phyloP scores from a whole-genome alignment of 2,888 invertebrate genomes.

The Ellobium chinense region DNA sequence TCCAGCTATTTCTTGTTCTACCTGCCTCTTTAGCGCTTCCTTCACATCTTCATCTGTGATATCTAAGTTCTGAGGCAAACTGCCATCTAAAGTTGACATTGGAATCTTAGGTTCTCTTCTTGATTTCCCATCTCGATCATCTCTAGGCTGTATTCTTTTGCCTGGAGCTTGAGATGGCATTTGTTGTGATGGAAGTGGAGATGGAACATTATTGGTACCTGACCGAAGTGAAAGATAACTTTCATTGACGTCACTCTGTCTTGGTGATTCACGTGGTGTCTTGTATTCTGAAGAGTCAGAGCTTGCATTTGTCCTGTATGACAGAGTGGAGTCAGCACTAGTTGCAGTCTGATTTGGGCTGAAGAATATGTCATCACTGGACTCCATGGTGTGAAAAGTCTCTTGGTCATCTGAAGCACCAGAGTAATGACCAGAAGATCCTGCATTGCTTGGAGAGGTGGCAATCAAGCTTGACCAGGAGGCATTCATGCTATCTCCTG shows the following conservation, averaged over 20 bases:
- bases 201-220: background rate
- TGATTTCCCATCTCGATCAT: no score
- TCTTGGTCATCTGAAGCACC: slow-evolving; percentile 37
- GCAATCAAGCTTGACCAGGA: slow-evolving; percentile 26
- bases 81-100: slow-evolving; percentile 16
- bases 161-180: background rate
- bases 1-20: slow-evolving; percentile 60
- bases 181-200: background rate
- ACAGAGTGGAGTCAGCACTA: background rate
- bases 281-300: slow-evolving; percentile 58
- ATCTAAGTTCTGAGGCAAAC: background rate
- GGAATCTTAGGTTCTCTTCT: no score
- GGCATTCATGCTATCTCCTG: slow-evolving; percentile 14
- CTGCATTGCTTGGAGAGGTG: slow-evolving; percentile 5
- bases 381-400: slow-evolving; percentile 9
- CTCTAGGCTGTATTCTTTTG: background rate
- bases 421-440: slow-evolving; percentile 20
- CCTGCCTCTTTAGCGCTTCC: slow-evolving; percentile 50
- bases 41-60: slow-evolving; percentile 24
- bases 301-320: slow-evolving; percentile 33
- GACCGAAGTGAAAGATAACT: background rate
- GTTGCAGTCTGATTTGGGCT: slow-evolving; percentile 26
- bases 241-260: slow-evolving; percentile 15
- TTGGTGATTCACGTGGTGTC: slow-evolving; percentile 60
- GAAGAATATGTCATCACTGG: slow-evolving; percentile 33